Evolutionary conservation across 2,888 invertebrate genomes (phyloP), one percentile per base, ranked within the genome.

Genomic region (Ormyrus nitidulus): DNA sequence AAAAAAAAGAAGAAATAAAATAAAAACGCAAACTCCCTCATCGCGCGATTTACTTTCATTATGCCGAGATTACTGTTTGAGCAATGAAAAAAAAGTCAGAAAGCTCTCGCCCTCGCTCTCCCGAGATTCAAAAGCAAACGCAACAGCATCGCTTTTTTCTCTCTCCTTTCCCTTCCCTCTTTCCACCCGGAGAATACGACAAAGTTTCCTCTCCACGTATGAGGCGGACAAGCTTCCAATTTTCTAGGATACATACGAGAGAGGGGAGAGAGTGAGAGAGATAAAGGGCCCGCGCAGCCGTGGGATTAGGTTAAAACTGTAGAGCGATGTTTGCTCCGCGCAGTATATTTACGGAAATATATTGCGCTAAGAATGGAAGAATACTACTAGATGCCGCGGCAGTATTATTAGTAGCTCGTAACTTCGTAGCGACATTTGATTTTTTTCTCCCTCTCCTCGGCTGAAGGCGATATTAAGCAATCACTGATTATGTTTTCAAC

Each of bases 391-490:
- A 86, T 82, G 85, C 88, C 88, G 83, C 85, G 86, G 78, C 89
- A 89, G 89, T 89, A 89, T 89, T 89, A 89, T 82, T 79, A 59
- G 82, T 86, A 87, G 84, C 80, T 81, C 70, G 71, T 85, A 86
- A 86, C 86, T 70, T 78, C 34, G 84, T 86, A 86, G 87, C 86
- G 87, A 87, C 86, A 88, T 88, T 34, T 34, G 34, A 34, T 34
- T 87, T 87, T 82, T 87, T 86, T 71, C 51, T 19, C 65, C 6
- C 51, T 51, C 6, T 19, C 51, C 6, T 7, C 51, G 51, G 19
- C 7, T 1, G 11, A 10, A 62, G 3, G 46, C 62, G 62, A 44
- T 6, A 19, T 19, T 19, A 46, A 44, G 11, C 62, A 62, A 62
- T 62, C 61, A 19, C n/a, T n/a, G 5, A 59, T 59, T 34, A 34